phyloP scores from a whole-genome alignment of 1,140 invertebrate genomes.

The Episyrphus balteatus region DNA sequence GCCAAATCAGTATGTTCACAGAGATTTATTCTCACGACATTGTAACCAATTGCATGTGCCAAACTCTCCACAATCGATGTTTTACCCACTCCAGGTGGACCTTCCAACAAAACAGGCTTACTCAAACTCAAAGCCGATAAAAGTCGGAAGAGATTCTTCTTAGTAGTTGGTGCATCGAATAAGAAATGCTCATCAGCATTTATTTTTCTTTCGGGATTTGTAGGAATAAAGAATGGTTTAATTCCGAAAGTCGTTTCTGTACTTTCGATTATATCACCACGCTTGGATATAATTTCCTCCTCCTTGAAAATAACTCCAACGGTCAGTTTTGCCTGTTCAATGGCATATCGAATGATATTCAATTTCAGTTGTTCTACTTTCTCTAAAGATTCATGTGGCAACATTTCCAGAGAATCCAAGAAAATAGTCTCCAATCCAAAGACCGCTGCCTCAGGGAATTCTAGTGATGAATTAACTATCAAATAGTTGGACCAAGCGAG shows the following conservation, averaged over 20 bases:
- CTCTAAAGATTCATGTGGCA: constrained; percentile 20
- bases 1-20: constrained; percentile 98
- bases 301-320: constrained; percentile 15
- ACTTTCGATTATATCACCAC: constrained; percentile 15
- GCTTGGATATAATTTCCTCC: constrained; percentile 9
- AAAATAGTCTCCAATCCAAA: constrained; percentile 87
- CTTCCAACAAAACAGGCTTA: constrained; percentile 91
- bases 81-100: constrained; percentile 94
- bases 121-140: constrained; percentile 78
- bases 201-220: constrained; percentile 17
- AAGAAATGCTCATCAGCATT: constrained; percentile 44
- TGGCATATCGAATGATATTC: constrained; percentile 15
- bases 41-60: constrained; percentile 70
- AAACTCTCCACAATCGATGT: constrained; percentile 90
- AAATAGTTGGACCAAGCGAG: constrained; percentile 90
- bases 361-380: constrained; percentile 20
- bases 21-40: constrained; percentile 86
- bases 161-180: constrained; percentile 75
- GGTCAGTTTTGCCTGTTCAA: constrained; percentile 14
- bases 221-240: constrained; percentile 56
- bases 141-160: constrained; percentile 70
- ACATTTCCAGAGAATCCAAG: constrained; percentile 73
- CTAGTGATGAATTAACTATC: constrained; percentile 49
- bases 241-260: constrained; percentile 48
- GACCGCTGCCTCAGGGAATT: constrained; percentile 55